Base-by-base conservation (phyloP, 2,797 vertebrate species). In the Mycteria americana region DNA sequence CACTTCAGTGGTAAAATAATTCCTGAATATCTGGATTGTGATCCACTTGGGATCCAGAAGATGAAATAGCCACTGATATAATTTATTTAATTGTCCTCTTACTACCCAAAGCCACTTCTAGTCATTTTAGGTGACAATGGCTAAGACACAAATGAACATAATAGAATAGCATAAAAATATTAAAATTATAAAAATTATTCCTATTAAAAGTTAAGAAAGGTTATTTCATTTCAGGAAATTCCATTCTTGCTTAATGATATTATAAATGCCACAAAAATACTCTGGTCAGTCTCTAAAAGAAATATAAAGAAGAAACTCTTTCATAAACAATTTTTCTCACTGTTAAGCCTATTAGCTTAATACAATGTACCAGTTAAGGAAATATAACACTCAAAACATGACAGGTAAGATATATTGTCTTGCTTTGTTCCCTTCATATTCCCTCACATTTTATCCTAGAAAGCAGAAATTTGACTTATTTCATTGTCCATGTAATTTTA, bases 51-150 rank as follows among this genome's bases (percentile, higher is more conserved):
- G 31, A 69, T 75, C 19, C 74, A 89, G 50, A 90, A 30, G 78
- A 85, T 80, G 56, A 97, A 93, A 96, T 18, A 77, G 11, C 21
- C 59, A 82, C 39, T 77, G 88, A 95, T 91, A 80, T 13, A 76
- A 72, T 69, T 83, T 95, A 88, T 95, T 91, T 83, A 86, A 85
- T 76, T 56, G 8, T 73, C 5, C 2, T 74, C 11, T 86, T 87
- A 30, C 65, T 94, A 88, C 56, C 73, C 65, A 95, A 97, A 95
- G 50, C 10, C 33, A 88, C 33, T 96, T 92, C 69, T 92, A 46
- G 72, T 91, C 8, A 67, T 92, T 95, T 95, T 69, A 50, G 48
- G 33, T 7, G 2, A 86, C 53, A 92, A 92, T 57, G 13, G 18
- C 13, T 65, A 81, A 95, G 72, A 93, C 46, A 92, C 5, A 85